Evolutionary conservation across 2,888 invertebrate genomes (phyloP), one percentile per base, ranked within the genome.

Genomic region (Choreutis nemorana): DNA sequence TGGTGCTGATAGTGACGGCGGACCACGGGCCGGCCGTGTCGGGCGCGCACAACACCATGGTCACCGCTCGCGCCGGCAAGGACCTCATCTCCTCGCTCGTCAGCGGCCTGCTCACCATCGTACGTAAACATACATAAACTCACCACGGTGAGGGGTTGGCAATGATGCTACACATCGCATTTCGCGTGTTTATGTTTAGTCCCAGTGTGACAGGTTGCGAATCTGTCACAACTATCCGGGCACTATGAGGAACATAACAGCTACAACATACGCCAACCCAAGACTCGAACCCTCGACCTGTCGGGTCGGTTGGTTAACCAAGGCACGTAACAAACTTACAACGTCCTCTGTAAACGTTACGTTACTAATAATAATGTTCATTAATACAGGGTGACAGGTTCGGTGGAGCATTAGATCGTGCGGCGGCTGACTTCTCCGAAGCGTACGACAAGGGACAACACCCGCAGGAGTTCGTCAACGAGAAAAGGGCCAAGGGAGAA

Each of bases 11-110:
- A 87, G 93, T 99, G 37, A 98, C 98, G 0, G 97, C 97, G 8
- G 98, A 98, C 78, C 99, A 99, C 63, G 98, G 98, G 2, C 98
- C 99, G 0, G 98, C 98, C 1, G 98, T 99, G 1, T 96, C 96
- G 1, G 99, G 97, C 1, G 98, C 98, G 0, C 97, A 98, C 75
- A 98, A 98, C 70, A 97, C 97, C 9, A 97, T 99, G 65, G 97
- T 98, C 24, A 97, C 94, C 55, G 97, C 97, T 5, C 82, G 96
- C 39, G 94, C 99, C 37, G 95, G 99, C 43, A 97, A 99, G 82
- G 97, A 97, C 83, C 85, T 99, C 45, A 91, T 99, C 34, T 95
- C 98, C 8, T 94, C 93, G 22, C 84, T 98, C 14, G 96, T 97
- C 30, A 96, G 96, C 42, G 99, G 99, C 2, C 82, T 99, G 25